phyloP scores from a whole-genome alignment of 2,888 invertebrate species.

The Tiliacea aurago region DNA sequence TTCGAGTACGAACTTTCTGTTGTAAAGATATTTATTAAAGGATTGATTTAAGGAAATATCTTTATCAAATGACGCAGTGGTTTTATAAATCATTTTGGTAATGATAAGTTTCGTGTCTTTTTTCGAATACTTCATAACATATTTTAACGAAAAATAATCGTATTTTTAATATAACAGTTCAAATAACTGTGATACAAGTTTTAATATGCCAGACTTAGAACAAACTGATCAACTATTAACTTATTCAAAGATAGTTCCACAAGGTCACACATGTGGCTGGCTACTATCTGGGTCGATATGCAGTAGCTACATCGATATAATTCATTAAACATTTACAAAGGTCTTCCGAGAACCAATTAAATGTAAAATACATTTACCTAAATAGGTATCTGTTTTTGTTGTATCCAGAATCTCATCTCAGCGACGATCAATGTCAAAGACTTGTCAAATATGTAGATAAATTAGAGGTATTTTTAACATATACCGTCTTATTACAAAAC shows the following conservation, averaged over 20 bases:
- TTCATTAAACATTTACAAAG: constrained; percentile 3
- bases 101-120: not conserved
- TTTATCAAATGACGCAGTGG: not conserved
- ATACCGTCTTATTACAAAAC: too few relatives aligned
- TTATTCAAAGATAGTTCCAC: not conserved
- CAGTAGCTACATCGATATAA: not conserved
- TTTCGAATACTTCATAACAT: not conserved
- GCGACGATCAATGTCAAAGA: not conserved
- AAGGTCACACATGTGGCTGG: not conserved
- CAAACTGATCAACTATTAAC: not conserved
- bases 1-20: constrained; percentile 9
- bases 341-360: not conserved
- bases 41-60: too few relatives aligned
- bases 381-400: not conserved
- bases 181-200: not conserved
- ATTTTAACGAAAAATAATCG: not conserved
- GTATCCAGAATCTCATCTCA: not conserved
- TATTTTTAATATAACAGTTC: not conserved
- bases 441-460: not conserved
- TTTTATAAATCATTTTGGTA: not conserved
- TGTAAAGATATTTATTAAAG: too few relatives aligned
- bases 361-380: not conserved
- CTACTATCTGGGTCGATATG: not conserved
- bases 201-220: not conserved
- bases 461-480: not conserved